Base-by-base conservation (phyloP, 2,797 vertebrate genomes). In the Enteromius radiatus region DNA sequence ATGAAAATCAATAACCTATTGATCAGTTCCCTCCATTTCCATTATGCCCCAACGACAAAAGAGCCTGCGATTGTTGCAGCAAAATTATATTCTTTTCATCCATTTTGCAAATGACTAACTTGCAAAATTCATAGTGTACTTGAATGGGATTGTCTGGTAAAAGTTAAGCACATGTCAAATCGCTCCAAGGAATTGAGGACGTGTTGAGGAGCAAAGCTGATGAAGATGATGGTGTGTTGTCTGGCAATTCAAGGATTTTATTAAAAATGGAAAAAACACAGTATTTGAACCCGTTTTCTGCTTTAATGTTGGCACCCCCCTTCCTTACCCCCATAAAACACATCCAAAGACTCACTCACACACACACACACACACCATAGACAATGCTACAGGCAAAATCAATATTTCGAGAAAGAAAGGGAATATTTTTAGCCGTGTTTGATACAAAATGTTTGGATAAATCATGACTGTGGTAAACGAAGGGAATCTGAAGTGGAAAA, bases 361-460 rank as follows among this genome's bases (percentile, higher is more conserved):
- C 61, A 23, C 75, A 33, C 78, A 68, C 86, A 86, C 91, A 89
- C 94, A 91, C 88, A 94, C 93, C 92, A 94, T 93, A 94, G 94
- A 94, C 90, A 92, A 95, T 94, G 95, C 95, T 94, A 94, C 89
- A 76, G 94, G 95, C 95, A 95, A 94, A 95, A 97, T 97, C 96
- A 92, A 96, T 96, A 95, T 91, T 87, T 84, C 71, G 80, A 87
- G 92, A 93, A 92, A 94, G 92, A 94, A 93, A 90, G 93, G 92
- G 95, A 95, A 96, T 96, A 96, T 96, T 96, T 96, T 96, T 96
- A 96, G 95, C 93, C 91, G 90, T 94, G 94, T 93, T 95, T 95
- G 93, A 96, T 95, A 93, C 91, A 94, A 70, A 91, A 91, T 92
- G 85, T 92, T 91, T 92, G 93, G 94, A 94, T 94, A 94, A 95